These are phyloP conservation scores for Poecile atricapillus DNA, from an alignment of 2,113 vertebrate species.

Conservation along the genomic window DNA sequence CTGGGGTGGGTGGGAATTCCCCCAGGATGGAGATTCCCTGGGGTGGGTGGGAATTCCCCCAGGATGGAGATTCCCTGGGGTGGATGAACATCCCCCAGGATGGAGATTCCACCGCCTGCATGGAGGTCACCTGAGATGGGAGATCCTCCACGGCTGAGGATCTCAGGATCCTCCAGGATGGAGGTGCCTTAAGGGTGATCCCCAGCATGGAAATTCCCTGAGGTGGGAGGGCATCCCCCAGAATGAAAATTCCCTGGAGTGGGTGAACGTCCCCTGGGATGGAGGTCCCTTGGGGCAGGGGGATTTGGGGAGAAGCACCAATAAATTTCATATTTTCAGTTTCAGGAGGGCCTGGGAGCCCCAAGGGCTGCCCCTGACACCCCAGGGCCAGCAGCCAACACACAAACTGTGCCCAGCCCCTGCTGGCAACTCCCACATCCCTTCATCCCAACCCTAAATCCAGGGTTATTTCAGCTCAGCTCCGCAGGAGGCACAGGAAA, in stretches of 20 bases:
- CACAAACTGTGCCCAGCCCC: fast-evolving
- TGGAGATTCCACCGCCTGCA: too few relatives aligned
- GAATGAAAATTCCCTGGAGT: background rate
- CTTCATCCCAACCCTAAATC: background rate
- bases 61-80: fast-evolving
- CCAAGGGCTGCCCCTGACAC: background rate
- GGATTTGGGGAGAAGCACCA: background rate
- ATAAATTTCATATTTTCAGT: background rate
- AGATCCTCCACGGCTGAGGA: background rate
- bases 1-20: fast-evolving
- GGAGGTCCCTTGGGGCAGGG: background rate
- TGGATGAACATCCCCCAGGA: too few relatives aligned
- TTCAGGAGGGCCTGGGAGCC: background rate
- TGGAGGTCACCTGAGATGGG: background rate
- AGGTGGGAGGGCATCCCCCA: fast-evolving
- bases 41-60: fast-evolving
- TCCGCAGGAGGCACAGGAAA: background rate
- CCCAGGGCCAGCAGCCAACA: background rate
- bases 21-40: background rate
- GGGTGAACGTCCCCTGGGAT: fast-evolving
- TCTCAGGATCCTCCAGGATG: background rate
- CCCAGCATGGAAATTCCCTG: background rate
- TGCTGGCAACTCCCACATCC: background rate
- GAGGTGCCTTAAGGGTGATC: background rate
- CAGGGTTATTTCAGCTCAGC: background rate